Percentiles rank a stretch among this genome's conserved stretches.
phyloP scores from a whole-genome alignment of 2,113 vertebrate genomes.

The Oxyruncus cristatus region DNA sequence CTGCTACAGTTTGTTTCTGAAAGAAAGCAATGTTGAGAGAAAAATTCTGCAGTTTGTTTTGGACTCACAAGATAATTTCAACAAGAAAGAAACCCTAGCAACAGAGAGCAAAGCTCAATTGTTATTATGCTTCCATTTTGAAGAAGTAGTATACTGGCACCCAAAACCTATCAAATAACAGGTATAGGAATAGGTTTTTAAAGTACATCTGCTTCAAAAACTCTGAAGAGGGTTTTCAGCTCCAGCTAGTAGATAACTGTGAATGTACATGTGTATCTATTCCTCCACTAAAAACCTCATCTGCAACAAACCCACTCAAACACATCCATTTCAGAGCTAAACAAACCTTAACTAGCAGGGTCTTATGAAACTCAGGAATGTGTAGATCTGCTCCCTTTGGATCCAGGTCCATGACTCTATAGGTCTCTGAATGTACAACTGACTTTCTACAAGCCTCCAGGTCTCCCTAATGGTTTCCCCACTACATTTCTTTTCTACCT shows the following conservation, averaged over 20 bases:
- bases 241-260: background rate
- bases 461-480: background rate
- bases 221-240: background rate
- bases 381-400: background rate
- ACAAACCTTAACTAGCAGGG: background rate
- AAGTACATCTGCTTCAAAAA: background rate
- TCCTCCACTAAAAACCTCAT: background rate
- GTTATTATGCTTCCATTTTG: background rate
- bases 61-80: background rate
- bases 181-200: background rate
- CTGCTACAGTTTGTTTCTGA: constrained; percentile 77
- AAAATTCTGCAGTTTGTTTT: background rate
- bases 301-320: background rate
- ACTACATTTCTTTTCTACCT: background rate
- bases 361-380: background rate
- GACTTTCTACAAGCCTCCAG: background rate
- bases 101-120: background rate
- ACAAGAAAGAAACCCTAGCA: background rate
- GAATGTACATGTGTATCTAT: background rate
- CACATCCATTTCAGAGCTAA: background rate
- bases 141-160: background rate
- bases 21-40: background rate
- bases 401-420: background rate
- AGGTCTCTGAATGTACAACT: rapidly evolving
- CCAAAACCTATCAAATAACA: background rate